Percentiles rank a stretch among this genome's conserved stretches.
phyloP scores from a whole-genome alignment of 2,888 invertebrate genomes.

The Drosophila koepferae region DNA sequence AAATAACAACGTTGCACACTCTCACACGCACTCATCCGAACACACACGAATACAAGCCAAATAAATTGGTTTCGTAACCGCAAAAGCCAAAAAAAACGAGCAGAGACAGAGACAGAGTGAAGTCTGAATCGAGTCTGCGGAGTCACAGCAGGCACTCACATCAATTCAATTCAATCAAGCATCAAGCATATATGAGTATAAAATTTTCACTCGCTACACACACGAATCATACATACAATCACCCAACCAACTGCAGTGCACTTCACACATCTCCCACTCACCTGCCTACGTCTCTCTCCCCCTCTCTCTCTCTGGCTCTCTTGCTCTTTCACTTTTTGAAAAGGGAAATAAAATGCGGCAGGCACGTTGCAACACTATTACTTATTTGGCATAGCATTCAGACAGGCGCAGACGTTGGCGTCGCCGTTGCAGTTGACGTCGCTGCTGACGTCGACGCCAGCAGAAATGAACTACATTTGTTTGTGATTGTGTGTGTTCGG shows the following conservation, averaged over 20 bases:
- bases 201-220: conserved; percentile 74
- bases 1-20: conserved; percentile 67
- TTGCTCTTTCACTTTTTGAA: conserved; percentile 28
- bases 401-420: conserved; percentile 65
- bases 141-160: conserved; percentile 60
- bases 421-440: conserved; percentile 45
- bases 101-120: conserved; percentile 28
- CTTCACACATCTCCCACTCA: conserved; percentile 7
- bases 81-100: conserved; percentile 73
- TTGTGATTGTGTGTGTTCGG: conserved; percentile 54
- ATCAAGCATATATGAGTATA: conserved; percentile 74
- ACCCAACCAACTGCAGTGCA: conserved; percentile 19
- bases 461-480: conserved; percentile 73
- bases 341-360: conserved; percentile 81
- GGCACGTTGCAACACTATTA: conserved; percentile 83
- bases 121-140: conserved; percentile 28
- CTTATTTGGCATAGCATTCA: conserved; percentile 70
- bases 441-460: conserved; percentile 25
- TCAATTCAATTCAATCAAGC: conserved; percentile 83
- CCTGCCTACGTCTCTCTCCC: neutral
- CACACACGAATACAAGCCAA: conserved; percentile 53
- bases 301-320: conserved; percentile 16
- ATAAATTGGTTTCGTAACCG: conserved; percentile 84
- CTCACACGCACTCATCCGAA: conserved; percentile 12
- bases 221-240: conserved; percentile 77